Percentiles rank a stretch among this genome's conserved stretches.
phyloP scores from a whole-genome alignment of 2,797 vertebrate genomes.

The Danio albolineatus region DNA sequence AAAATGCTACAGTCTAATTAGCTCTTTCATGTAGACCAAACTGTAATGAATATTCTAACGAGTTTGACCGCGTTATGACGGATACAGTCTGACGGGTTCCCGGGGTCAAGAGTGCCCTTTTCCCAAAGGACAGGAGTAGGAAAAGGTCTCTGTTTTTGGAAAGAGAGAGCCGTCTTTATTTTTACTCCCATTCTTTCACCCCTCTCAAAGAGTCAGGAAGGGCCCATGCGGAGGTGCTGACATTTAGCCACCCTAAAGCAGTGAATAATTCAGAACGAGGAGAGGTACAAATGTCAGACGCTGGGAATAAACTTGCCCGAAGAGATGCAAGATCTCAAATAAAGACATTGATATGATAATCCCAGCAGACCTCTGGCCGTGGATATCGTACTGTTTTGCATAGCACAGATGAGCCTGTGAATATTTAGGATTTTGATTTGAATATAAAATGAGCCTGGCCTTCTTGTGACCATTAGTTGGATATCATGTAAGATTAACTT shows the following conservation, averaged over 20 bases:
- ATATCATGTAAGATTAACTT: conserved; percentile 26
- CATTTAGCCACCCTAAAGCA: conserved; percentile 79
- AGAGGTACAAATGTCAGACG: conserved; percentile 77
- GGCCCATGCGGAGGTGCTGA: conserved; percentile 72
- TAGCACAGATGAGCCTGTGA: conserved; percentile 29
- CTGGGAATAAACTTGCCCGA: conserved; percentile 49
- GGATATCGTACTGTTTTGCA: conserved; percentile 39
- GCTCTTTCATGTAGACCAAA: conserved; percentile 41
- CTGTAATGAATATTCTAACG: conserved; percentile 46
- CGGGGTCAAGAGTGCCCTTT: conserved; percentile 25
- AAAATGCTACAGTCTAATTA: conserved; percentile 40
- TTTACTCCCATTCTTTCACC: conserved; percentile 36
- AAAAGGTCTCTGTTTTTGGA: conserved; percentile 12
- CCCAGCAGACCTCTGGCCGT: conserved; percentile 7
- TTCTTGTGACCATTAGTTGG: conserved; percentile 34
- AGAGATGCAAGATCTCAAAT: conserved; percentile 49
- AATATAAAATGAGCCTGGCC: neutral
- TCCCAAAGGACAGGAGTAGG: conserved; percentile 27
- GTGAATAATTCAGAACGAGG: conserved; percentile 75
- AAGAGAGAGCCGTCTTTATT: neutral
- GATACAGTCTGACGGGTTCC: conserved; percentile 5
- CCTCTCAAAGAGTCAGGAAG: conserved; percentile 46
- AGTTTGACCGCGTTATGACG: neutral
- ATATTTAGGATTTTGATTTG: conserved; percentile 42
- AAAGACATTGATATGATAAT: conserved; percentile 58